Conservation (phyloP, 2,113 vertebrate species). For the Fregetta grallaria region DNA sequence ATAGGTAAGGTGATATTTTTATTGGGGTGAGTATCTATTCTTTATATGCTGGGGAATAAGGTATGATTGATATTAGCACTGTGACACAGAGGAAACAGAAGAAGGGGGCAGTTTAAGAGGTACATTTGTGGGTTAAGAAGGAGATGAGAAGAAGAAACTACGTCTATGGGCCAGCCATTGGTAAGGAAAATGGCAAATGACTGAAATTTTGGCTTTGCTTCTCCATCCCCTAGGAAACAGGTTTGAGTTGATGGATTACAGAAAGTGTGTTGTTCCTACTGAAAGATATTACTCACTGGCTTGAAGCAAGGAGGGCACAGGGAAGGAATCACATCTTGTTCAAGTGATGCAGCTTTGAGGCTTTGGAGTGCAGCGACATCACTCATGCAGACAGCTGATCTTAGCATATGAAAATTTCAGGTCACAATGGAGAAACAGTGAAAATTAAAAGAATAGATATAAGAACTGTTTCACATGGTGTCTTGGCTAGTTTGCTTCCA, state of each 20-base stretch:
- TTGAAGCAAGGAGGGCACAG: background rate
- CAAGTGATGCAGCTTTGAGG: background rate
- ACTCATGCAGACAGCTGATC: background rate
- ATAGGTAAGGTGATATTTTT: background rate
- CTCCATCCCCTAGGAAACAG: background rate
- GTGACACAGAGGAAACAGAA: background rate
- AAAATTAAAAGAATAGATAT: background rate
- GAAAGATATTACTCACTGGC: background rate
- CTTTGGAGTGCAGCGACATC: background rate
- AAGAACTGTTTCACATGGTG: background rate
- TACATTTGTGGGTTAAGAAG: background rate
- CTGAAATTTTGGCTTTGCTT: background rate
- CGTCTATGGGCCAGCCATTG: background rate
- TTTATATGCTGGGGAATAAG: background rate
- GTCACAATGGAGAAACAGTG: background rate
- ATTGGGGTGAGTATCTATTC: background rate
- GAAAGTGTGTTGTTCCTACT: background rate
- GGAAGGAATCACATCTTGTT: background rate
- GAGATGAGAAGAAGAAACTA: background rate
- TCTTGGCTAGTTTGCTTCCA: background rate
- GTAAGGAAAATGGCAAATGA: background rate
- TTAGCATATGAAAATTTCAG: background rate
- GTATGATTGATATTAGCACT: background rate
- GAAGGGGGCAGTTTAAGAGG: rapidly evolving
- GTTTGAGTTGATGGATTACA: background rate